Evolutionary conservation across 1,140 invertebrate genomes (phyloP), one percentile per base, ranked within the genome.

Genomic region (Amphibalanus amphitrite): DNA sequence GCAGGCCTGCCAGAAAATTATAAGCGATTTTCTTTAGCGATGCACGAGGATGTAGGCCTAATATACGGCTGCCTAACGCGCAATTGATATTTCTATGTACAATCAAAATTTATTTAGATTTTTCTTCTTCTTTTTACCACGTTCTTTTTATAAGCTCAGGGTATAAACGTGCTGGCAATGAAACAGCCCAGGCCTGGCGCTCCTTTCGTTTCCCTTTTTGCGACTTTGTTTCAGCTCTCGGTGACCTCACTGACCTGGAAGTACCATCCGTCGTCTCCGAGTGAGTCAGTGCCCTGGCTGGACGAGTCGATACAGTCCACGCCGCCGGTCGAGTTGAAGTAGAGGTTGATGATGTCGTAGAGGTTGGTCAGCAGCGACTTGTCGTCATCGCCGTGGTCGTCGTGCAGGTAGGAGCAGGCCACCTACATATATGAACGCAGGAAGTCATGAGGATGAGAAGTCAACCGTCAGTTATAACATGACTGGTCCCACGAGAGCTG

Each of bases 1-100:
- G 78, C 95, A 98, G 15, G 88, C 83, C 87, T 95, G 82, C 73
- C n/a, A n/a, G n/a, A n/a, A n/a, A n/a, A n/a, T n/a, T n/a, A n/a
- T n/a, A n/a, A n/a, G n/a, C n/a, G n/a, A n/a, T n/a, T n/a, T n/a
- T n/a, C n/a, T n/a, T n/a, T n/a, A n/a, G n/a, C n/a, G n/a, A n/a
- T n/a, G n/a, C n/a, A n/a, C n/a, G n/a, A n/a, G n/a, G n/a, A n/a
- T n/a, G n/a, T 23, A 6, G 64, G 64, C 20, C 64, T 65, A 6
- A 10, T 15, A 25, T 65, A 65, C 64, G 64, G 23, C 6, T 65
- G n/a, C 64, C 10, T 6, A 59, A 59, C 25, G 13, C 47, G 47
- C 47, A 25, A 15, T 59, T 59, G 47, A 59, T 13, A 15, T 59
- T 59, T 59, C 47, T 15, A 15, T 13, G 25, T 59, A 59, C 47